Percentiles rank a stretch among this genome's conserved stretches.
Evolutionary conservation across 1,140 invertebrate species (phyloP).

Genomic region (Bombus superbus): DNA sequence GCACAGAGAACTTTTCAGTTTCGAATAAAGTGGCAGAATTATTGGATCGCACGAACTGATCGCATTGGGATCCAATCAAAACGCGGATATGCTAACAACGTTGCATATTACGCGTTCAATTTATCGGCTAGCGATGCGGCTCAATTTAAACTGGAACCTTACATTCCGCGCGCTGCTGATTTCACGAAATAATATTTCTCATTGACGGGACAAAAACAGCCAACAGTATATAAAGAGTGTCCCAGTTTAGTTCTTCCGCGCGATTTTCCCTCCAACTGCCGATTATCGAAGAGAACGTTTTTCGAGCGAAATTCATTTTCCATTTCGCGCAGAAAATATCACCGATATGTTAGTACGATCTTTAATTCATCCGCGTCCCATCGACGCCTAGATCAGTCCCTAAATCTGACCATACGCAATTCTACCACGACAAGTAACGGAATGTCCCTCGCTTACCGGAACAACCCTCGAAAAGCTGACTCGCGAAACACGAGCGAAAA

Average conservation of each 20-base stretch:
- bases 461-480: neutral
- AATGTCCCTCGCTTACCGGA: neutral
- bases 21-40: constrained; percentile 20
- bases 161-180: neutral
- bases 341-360: neutral
- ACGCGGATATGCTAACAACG: constrained; percentile 20
- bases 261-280: no score
- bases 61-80: neutral
- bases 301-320: no score
- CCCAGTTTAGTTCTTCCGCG: neutral
- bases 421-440: neutral
- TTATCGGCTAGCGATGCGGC: constrained; percentile 1
- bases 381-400: neutral
- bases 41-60: constrained; percentile 11
- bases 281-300: neutral
- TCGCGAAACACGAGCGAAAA: neutral
- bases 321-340: neutral
- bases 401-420: neutral
- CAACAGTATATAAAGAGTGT: neutral
- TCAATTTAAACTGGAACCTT: constrained; percentile 3
- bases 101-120: constrained; percentile 27
- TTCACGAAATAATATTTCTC: constrained; percentile 1
- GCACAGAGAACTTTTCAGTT: constrained; percentile 1
- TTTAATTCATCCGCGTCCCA: neutral
- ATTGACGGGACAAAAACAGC: neutral